A percentile compares a stretch with the other conserved stretches of the same genome.
phyloP scores from a whole-genome alignment of 2,888 invertebrate genomes.

The Pyralis farinalis region DNA sequence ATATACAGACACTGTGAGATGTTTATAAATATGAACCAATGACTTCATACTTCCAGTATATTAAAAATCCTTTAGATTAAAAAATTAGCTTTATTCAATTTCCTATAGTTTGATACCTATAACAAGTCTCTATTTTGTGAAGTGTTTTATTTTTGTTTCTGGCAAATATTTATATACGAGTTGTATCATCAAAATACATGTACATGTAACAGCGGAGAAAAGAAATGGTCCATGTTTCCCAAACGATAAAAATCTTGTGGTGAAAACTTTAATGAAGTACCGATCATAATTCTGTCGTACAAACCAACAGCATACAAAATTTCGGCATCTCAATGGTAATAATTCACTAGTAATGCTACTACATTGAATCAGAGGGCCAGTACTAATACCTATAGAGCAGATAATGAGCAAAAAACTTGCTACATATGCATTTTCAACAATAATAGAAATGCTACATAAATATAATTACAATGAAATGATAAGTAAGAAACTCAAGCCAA shows the following conservation, averaged over 20 bases:
- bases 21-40: too few relatives aligned
- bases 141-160: constrained; percentile 46
- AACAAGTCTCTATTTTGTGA: constrained; percentile 28
- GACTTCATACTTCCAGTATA: too few relatives aligned
- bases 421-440: constrained; percentile 27
- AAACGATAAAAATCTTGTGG: constrained; percentile 30
- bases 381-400: constrained; percentile 33
- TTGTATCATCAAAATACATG: constrained; percentile 17
- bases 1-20: too few relatives aligned
- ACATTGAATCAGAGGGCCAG: constrained; percentile 33
- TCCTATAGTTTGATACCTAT: too few relatives aligned
- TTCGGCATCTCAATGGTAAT: constrained; percentile 30
- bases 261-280: constrained; percentile 23
- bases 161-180: constrained; percentile 39
- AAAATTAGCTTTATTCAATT: too few relatives aligned
- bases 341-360: constrained; percentile 30
- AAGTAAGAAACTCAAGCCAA: constrained; percentile 24
- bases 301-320: constrained; percentile 20
- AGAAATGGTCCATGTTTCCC: constrained; percentile 33
- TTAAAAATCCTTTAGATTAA: too few relatives aligned
- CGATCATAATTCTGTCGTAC: constrained; percentile 7
- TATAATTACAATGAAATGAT: constrained; percentile 30
- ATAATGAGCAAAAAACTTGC: constrained; percentile 24
- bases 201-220: constrained; percentile 24
- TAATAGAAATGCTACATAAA: constrained; percentile 22